phyloP scores from a whole-genome alignment of 2,113 vertebrate species.

The Proteles cristata region DNA sequence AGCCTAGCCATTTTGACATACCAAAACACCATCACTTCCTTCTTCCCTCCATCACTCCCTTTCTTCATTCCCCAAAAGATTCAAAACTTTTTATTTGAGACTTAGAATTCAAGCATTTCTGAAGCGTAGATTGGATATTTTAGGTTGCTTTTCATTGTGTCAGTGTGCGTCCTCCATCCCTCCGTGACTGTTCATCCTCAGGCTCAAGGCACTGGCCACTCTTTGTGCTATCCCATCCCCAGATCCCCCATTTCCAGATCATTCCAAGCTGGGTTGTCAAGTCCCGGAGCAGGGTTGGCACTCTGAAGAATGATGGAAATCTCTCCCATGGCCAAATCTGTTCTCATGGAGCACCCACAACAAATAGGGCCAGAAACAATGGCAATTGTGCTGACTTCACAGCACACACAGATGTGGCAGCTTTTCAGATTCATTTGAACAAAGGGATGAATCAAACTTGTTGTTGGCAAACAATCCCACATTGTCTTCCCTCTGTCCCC shows the following conservation, averaged over 20 bases:
- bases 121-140: not conserved
- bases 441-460: slow-evolving; percentile 44
- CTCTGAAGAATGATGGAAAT: not conserved
- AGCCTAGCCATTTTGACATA: not conserved
- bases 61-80: not conserved
- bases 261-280: not conserved
- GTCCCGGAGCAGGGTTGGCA: not conserved
- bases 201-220: not conserved
- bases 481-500: not conserved
- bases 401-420: slow-evolving; percentile 14
- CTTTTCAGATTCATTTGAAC: slow-evolving; percentile 53
- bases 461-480: slow-evolving; percentile 42
- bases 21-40: not conserved
- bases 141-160: not conserved
- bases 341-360: not conserved
- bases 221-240: not conserved
- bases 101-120: not conserved
- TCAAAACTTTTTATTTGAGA: not conserved
- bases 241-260: not conserved
- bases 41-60: no score
- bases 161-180: not conserved
- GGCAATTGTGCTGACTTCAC: slow-evolving; percentile 57
- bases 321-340: not conserved
- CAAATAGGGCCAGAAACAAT: not conserved
- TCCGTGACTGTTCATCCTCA: not conserved